These are phyloP conservation scores for Pachycephus smyrnensis DNA, from an alignment of 2,888 invertebrate genomes.

Conservation along the genomic window DNA sequence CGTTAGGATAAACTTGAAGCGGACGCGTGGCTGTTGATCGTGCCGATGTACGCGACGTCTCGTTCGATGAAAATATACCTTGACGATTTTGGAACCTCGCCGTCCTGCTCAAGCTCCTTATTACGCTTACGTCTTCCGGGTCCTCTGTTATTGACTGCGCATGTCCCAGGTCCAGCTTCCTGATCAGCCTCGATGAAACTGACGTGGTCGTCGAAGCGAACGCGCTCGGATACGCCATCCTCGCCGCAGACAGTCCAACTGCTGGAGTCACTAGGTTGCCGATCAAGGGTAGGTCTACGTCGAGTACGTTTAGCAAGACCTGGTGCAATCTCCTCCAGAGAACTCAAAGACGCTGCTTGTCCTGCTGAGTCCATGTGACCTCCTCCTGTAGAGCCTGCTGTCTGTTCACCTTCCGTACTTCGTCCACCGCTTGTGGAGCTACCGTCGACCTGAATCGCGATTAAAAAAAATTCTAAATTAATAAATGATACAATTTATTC, in stretches of 20 bases:
- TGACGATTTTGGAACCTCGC: conserved; percentile 45
- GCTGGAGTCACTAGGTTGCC: conserved; percentile 62
- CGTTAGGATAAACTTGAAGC: background rate
- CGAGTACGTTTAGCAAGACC: conserved; percentile 63
- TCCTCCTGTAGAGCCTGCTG: conserved; percentile 33
- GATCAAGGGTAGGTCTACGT: conserved; percentile 61
- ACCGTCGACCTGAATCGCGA: conserved; percentile 51
- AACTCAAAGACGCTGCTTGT: conserved; percentile 66
- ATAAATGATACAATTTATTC: background rate
- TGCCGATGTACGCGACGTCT: conserved; percentile 2
- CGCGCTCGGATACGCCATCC: conserved; percentile 74
- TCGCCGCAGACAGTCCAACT: conserved; percentile 66
- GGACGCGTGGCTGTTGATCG: background rate
- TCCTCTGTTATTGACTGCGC: conserved; percentile 60
- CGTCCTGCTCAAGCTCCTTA: conserved; percentile 18
- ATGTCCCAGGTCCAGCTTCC: conserved; percentile 66
- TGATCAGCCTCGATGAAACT: conserved; percentile 71
- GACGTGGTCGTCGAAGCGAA: conserved; percentile 75
- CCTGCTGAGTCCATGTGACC: conserved; percentile 57
- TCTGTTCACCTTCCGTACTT: conserved; percentile 52
- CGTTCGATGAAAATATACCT: conserved; percentile 42
- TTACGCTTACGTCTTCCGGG: conserved; percentile 36
- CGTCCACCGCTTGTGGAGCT: conserved; percentile 53
- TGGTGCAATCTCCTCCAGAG: conserved; percentile 66
- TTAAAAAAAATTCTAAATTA: background rate